A percentile compares a stretch with the other conserved stretches of the same genome.
Conservation (phyloP, 2,797 vertebrate species). For the Cheirogaleus major region DNA sequence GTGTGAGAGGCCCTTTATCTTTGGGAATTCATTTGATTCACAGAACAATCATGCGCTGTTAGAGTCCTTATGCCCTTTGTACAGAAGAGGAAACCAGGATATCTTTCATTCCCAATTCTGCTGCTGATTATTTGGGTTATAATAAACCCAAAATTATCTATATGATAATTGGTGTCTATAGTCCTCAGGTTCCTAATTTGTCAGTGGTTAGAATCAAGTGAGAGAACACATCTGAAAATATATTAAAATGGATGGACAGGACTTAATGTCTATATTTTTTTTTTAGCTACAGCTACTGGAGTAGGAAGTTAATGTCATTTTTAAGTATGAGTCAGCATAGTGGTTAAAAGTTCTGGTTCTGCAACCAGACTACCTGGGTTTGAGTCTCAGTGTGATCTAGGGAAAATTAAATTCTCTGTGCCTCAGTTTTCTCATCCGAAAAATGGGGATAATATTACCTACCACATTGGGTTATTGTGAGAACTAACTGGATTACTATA, state of each 20-base stretch:
- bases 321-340: not conserved
- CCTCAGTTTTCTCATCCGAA: not conserved
- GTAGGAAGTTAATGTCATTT: not conserved
- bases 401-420: not conserved
- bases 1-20: not conserved
- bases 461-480: not conserved
- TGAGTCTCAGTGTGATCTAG: not conserved
- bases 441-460: not conserved
- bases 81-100: not conserved
- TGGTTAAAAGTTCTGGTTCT: not conserved
- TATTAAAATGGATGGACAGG: not conserved
- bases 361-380: not conserved
- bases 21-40: not conserved
- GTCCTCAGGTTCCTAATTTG: not conserved
- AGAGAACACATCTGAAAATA: conserved; percentile 17
- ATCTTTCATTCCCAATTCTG: not conserved
- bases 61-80: not conserved
- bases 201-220: not conserved
- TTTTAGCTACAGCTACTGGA: not conserved
- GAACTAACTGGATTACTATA: not conserved
- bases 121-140: not conserved
- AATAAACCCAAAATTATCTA: conserved; percentile 10
- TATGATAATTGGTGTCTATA: not conserved
- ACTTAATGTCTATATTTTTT: not conserved
- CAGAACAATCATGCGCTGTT: not conserved